Evolutionary conservation across 2,888 invertebrate genomes (phyloP).

Genomic region (Shargacucullia verbasci): DNA sequence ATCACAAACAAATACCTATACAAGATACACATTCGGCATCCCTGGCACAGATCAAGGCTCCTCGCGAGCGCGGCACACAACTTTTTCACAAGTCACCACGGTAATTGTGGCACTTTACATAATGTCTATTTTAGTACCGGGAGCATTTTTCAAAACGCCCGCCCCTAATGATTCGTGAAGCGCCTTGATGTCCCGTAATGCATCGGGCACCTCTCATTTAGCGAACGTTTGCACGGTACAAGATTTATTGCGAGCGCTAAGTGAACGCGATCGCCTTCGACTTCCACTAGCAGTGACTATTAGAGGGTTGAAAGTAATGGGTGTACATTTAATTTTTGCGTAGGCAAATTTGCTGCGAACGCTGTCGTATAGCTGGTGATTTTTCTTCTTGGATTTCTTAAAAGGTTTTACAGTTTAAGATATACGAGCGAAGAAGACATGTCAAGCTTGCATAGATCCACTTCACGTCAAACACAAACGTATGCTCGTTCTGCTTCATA

Average conservation of each 20-base stretch:
- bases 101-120: constrained; percentile 87
- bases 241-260: constrained; percentile 78
- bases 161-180: constrained; percentile 85
- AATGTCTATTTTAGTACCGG: constrained; percentile 87
- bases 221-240: constrained; percentile 63
- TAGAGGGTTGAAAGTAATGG: constrained; percentile 60
- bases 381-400: constrained; percentile 51
- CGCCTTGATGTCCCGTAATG: constrained; percentile 75
- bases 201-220: constrained; percentile 73
- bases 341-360: constrained; percentile 55
- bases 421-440: constrained; percentile 26
- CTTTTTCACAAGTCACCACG: constrained; percentile 79
- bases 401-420: constrained; percentile 45
- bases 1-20: not conserved
- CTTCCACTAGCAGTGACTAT: constrained; percentile 55
- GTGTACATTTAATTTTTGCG: constrained; percentile 61
- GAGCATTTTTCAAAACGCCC: constrained; percentile 78
- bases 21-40: constrained; percentile 29
- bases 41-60: constrained; percentile 40
- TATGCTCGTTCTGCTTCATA: no score
- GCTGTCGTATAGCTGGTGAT: constrained; percentile 54
- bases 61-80: constrained; percentile 49
- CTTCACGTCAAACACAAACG: no score
- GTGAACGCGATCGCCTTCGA: constrained; percentile 76
- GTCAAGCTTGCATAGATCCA: no score